Conservation (phyloP, 2,113 vertebrate genomes). For the Ranitomeya imitator region DNA sequence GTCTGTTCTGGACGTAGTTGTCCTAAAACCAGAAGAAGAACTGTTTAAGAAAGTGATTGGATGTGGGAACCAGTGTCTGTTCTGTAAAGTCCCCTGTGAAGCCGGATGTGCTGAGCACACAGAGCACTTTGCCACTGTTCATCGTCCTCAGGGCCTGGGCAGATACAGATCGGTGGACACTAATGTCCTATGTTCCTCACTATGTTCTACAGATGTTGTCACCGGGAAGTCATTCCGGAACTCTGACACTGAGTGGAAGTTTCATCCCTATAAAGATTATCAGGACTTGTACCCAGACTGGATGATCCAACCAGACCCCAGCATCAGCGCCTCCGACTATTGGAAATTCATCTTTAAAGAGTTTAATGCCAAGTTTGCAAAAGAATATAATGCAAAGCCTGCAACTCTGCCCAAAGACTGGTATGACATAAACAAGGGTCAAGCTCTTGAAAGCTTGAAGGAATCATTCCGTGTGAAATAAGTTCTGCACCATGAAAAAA, state of each 20-base stretch:
- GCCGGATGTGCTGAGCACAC: conserved; percentile 61
- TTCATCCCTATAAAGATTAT: conserved; percentile 61
- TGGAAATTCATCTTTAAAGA: conserved; percentile 62
- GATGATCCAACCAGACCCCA: conserved; percentile 68
- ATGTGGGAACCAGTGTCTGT: conserved; percentile 73
- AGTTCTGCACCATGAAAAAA: background rate
- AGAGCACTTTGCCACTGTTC: conserved; percentile 53
- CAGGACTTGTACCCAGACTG: conserved; percentile 64
- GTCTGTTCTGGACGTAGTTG: background rate
- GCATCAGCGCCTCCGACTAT: conserved; percentile 62
- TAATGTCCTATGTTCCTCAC: background rate
- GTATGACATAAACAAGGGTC: conserved; percentile 28
- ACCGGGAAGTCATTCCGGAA: background rate
- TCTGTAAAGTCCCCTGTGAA: conserved; percentile 67
- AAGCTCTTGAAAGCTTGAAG: conserved; percentile 65
- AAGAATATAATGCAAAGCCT: background rate
- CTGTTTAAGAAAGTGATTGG: conserved; percentile 65
- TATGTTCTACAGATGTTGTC: conserved; percentile 48
- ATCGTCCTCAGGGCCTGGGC: conserved; percentile 47
- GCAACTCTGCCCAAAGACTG: conserved; percentile 65
- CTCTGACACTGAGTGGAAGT: background rate
- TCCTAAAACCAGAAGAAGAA: conserved; percentile 52
- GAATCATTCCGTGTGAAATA: conserved; percentile 60
- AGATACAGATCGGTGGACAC: conserved; percentile 42
- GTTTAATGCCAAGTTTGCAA: conserved; percentile 52